Base-by-base conservation (phyloP, 2,797 vertebrate genomes). In the Fringilla coelebs region DNA sequence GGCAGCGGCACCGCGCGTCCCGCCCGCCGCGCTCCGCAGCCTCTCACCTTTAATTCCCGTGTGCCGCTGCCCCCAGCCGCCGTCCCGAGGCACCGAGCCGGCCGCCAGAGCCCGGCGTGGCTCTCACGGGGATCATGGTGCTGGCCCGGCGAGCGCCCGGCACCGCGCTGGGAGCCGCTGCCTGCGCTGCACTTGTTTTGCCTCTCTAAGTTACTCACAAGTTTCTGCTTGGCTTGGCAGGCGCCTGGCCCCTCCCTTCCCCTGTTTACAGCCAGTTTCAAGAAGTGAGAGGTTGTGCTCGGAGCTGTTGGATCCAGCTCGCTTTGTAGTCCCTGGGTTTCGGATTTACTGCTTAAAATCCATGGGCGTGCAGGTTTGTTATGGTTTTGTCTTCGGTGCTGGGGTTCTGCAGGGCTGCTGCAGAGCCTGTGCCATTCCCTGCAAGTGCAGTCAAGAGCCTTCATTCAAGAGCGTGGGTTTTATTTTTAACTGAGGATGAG, bases 181-280 rank as follows among this genome's bases (percentile, higher is more conserved):
- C 93, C 85, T 12, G 66, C 58, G 82, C 94, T 83, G 92, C 94
- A 91, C 96, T 97, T 97, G 97, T 97, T 97, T 97, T 94, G 92
- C 95, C 89, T 84, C 94, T 38, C 3, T 48, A 66, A 96, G 74
- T 97, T 96, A 89, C 97, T 97, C 96, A 76, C 94, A 63, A 89
- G 94, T 95, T 95, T 94, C 96, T 96, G 97, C 97, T 96, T 79
- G 95, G 92, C 94, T 97, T 97, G 97, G 97, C 97, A 96, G 92
- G 85, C 87, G 14, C 49, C 41, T 22, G 62, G 90, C 97, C 93
- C 97, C 97, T 98, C 97, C 98, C 98, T 96, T 71, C 41, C 90
- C 88, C 92, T 97, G 97, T 96, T 98, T 96, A 97, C 97, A 92
- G 96, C 95, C 84, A n/a, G 88, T 74, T 95, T 82, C 55, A 36